Base-by-base conservation (phyloP, 1,140 invertebrate genomes). In the Magallana angulata region DNA sequence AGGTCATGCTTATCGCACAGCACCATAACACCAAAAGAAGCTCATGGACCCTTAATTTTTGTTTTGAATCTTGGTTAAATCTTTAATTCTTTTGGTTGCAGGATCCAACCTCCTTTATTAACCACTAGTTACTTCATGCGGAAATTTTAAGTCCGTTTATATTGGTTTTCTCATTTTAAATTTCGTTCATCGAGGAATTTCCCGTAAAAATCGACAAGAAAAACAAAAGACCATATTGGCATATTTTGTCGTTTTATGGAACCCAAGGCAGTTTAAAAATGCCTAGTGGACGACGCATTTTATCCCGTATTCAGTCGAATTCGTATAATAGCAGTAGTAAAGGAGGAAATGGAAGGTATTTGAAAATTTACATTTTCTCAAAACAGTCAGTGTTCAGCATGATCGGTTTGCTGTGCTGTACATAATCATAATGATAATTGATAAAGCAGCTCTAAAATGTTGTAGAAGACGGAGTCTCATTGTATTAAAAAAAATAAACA, bases 221-320 rank as follows among this genome's bases (percentile, higher is more conserved):
- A 36, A 76, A 76, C 68, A 36, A 36, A 24, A 36, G 18, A 76
- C 68, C 24, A 76, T 76, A 71, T 71, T 71, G n/a, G 36, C 18
- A 71, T 71, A 76, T 76, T 76, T 76, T 76, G 12, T 12, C 36
- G 24, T 36, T 76, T 76, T 76, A 76, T 30, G 68, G 68, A 76
- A 76, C 24, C 24, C 68, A 76, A 76, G 81, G 57, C 11, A 82
- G 36, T 2, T 48, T 57, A 82, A 89, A 59, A 59, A 93, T 93
- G 93, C 92, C 93, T 57, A 90, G 91, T 30, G 92, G 93, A 87
- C 90, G 93, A 16, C 87, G 93, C 87, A 93, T 93, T 87, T 90
- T 94, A 83, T 93, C 92, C 16, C 90, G 93, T 48, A 91, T 93
- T 57, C 93, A 94, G 89, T 90, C 93, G 7, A 90, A 91, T 7